phyloP scores from a whole-genome alignment of 64 coral and sea anemone genomes.

The Porites australiensis region DNA sequence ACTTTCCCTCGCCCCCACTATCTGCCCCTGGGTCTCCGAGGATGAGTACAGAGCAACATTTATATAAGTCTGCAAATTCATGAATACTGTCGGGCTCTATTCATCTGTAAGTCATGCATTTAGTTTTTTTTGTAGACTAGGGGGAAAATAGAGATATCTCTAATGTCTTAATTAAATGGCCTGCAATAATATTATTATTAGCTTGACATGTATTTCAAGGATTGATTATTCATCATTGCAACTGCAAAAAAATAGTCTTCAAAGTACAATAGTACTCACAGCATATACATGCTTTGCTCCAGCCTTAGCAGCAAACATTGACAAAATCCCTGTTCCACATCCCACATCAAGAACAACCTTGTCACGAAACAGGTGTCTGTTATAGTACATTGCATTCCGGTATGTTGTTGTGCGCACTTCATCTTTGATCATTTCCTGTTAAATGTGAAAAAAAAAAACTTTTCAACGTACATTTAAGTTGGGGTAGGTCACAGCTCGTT shows the following conservation, averaged over 20 bases:
- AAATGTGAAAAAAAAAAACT: neutral
- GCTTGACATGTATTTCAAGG: too few species aligned
- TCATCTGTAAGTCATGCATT: too few species aligned
- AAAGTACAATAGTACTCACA: conserved; percentile 61
- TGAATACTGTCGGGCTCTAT: too few species aligned
- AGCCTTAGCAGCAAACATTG: conserved; percentile 99
- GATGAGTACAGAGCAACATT: too few species aligned
- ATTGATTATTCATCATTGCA: too few species aligned
- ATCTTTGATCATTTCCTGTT: conserved; percentile 99
- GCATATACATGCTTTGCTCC: conserved; percentile 99
- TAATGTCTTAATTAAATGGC: neutral
- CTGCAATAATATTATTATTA: too few species aligned
- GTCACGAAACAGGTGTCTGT: conserved; percentile 95
- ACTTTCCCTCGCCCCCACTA: too few species aligned
- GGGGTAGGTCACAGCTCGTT: too few species aligned
- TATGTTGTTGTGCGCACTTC: conserved; percentile 97
- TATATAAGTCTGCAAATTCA: too few species aligned
- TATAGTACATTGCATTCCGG: conserved; percentile 98
- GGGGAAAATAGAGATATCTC: too few species aligned
- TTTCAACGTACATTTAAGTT: neutral
- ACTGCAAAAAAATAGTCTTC: neutral
- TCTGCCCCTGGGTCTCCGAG: too few species aligned
- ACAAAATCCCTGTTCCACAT: conserved; percentile 97
- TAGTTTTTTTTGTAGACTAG: too few species aligned
- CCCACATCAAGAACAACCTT: conserved; percentile 98